Evolutionary conservation across 2,888 invertebrate species (phyloP), one percentile per base, ranked within the genome.

Genomic region (Allolobophora icterica): DNA sequence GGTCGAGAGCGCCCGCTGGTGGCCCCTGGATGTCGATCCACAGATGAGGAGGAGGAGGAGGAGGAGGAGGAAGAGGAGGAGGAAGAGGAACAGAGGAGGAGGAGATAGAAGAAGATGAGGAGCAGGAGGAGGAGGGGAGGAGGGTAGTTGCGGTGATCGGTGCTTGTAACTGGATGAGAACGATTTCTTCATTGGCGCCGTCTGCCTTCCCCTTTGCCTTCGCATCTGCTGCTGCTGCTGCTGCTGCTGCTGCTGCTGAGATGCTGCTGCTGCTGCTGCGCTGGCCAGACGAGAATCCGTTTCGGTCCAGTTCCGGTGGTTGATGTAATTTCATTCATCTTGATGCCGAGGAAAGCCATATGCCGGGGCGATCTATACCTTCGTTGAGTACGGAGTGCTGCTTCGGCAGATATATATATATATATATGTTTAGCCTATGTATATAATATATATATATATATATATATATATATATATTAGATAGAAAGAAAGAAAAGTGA

Each of bases 271-370:
- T n/a, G 71, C 71, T 71, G 30, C n/a, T 71, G 52, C 52, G 24
- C 71, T 71, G n/a, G 71, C 71, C 71, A 71, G 71, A 71, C 71
- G 30, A 71, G 71, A 71, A n/a, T 71, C n/a, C 71, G 71, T 71
- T 71, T 71, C 71, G 71, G 71, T 71, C 11, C 71, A 71, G 71
- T 71, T 71, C 71, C 71, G 71, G 71, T 30, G 71, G 71, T 71
- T 71, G 71, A 71, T 71, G 71, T 71, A 71, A 71, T 71, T 71
- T 71, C n/a, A 71, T 71, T 71, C 71, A 71, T 71, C 71, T 71
- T 71, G 71, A 5, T 71, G 30, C 71, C 30, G 71, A 71, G 30
- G 71, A 71, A 71, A 71, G 71, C 71, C 71, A n/a, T 71, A 71
- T n/a, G 71, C 11, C 30, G 71, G 24, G 71, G 8, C 30, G 71